A percentile compares a stretch with the other conserved stretches of the same genome.
phyloP scores from a whole-genome alignment of 37 sponge, comb jelly and placozoan genomes.

The Bolinopsis microptera region DNA sequence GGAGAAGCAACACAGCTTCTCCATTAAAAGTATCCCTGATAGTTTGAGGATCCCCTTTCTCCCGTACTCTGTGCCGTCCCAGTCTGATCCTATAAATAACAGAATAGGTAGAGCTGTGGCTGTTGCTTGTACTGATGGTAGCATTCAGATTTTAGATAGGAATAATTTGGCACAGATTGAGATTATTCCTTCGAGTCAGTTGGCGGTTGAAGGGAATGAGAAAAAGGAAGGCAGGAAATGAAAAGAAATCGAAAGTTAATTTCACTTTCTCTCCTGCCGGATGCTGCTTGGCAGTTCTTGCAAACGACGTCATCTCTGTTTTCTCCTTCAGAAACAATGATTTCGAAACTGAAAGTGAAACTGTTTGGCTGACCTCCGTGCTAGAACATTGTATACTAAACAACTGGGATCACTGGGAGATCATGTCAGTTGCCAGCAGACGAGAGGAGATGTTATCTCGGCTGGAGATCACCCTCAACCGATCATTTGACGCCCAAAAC shows the following conservation, averaged over 20 bases:
- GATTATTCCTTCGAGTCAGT: neutral
- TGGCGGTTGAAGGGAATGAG: neutral
- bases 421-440: conserved; percentile 6
- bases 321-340: conserved; percentile 14
- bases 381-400: conserved; percentile 57
- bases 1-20: neutral
- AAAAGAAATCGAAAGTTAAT: neutral
- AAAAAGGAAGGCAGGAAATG: neutral
- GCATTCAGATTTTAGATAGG: neutral
- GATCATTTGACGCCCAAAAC: conserved; percentile 53
- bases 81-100: neutral
- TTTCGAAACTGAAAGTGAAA: conserved; percentile 32
- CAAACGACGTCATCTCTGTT: neutral
- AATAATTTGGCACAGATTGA: neutral
- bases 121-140: neutral
- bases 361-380: conserved; percentile 44
- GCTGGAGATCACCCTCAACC: conserved; percentile 42
- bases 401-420: conserved; percentile 59
- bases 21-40: neutral
- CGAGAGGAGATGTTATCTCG: conserved; percentile 39
- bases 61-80: neutral
- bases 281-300: conserved; percentile 23
- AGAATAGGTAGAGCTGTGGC: conserved; percentile 4
- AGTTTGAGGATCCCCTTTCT: conserved; percentile 10
- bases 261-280: conserved; percentile 44